phyloP scores from a whole-genome alignment of 2,113 vertebrate species.

The Phaetusa simplex region DNA sequence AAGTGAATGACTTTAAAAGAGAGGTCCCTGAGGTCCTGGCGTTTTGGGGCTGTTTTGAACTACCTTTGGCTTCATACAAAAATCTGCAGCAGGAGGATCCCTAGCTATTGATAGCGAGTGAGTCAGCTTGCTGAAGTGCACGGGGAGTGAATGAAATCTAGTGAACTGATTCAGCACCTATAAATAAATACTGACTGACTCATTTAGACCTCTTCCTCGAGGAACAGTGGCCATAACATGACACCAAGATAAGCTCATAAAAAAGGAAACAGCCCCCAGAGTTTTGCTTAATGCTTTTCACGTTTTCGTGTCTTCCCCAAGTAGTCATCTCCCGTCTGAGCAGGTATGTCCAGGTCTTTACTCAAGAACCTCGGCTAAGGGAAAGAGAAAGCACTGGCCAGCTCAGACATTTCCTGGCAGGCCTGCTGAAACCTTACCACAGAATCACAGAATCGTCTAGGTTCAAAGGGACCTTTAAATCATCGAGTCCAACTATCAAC shows the following conservation, averaged over 20 bases:
- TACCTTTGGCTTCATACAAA: neutral
- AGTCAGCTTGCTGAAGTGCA: neutral
- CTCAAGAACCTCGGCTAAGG: accelerated
- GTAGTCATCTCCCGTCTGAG: accelerated
- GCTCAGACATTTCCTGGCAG: accelerated
- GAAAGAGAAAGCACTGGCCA: accelerated
- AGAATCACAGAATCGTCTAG: neutral
- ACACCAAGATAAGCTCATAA: neutral
- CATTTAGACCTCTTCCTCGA: neutral
- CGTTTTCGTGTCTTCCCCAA: accelerated
- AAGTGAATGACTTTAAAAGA: neutral
- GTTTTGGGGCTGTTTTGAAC: neutral
- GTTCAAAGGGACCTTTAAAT: neutral
- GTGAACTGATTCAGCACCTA: neutral
- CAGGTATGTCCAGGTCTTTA: accelerated
- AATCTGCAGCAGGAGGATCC: neutral
- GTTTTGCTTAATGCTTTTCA: neutral
- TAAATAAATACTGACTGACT: neutral
- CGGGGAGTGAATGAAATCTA: neutral
- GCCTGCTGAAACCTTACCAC: accelerated
- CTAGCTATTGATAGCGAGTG: neutral
- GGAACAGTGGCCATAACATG: neutral
- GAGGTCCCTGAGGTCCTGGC: neutral
- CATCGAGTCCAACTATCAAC: neutral
- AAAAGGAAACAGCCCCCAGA: neutral